A percentile compares a stretch with the other conserved stretches of the same genome.
Evolutionary conservation across 2,888 invertebrate species (phyloP).

Genomic region (Diaphora mendica): DNA sequence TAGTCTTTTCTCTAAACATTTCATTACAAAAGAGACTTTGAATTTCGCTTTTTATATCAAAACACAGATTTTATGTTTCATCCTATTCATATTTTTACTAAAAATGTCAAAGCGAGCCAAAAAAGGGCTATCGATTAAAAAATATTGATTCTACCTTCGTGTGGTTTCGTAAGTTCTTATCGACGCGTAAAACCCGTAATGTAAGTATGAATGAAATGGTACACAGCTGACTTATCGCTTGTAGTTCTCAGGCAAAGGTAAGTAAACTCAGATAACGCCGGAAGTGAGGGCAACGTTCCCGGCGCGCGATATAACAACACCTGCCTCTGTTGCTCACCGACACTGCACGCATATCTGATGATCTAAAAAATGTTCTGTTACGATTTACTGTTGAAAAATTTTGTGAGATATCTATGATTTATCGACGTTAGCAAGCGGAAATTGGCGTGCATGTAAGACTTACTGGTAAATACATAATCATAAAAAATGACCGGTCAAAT

Average conservation of each 20-base stretch:
- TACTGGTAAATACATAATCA: neutral
- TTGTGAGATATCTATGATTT: neutral
- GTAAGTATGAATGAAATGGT: constrained; percentile 37
- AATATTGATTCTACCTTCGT: neutral
- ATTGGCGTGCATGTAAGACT: neutral
- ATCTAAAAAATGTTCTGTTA: constrained; percentile 38
- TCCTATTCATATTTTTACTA: neutral
- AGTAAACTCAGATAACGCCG: constrained; percentile 81
- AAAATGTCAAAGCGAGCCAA: neutral
- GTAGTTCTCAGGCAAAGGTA: constrained; percentile 76
- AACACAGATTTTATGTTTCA: neutral
- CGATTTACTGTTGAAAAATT: constrained; percentile 19
- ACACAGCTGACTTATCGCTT: constrained; percentile 67
- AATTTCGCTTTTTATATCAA: no score
- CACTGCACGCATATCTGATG: constrained; percentile 48
- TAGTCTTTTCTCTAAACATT: constrained; percentile 15
- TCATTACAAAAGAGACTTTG: neutral
- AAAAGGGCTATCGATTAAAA: neutral
- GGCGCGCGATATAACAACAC: constrained; percentile 73
- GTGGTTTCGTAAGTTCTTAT: neutral
- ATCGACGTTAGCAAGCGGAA: neutral
- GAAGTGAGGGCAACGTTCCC: constrained; percentile 81
- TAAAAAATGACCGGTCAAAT: neutral
- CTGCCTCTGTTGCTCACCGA: constrained; percentile 61
- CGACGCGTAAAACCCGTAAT: neutral